A percentile compares a stretch with the other conserved stretches of the same genome.
phyloP scores from a whole-genome alignment of 2,888 invertebrate species.

The Salpingus planirostris region DNA sequence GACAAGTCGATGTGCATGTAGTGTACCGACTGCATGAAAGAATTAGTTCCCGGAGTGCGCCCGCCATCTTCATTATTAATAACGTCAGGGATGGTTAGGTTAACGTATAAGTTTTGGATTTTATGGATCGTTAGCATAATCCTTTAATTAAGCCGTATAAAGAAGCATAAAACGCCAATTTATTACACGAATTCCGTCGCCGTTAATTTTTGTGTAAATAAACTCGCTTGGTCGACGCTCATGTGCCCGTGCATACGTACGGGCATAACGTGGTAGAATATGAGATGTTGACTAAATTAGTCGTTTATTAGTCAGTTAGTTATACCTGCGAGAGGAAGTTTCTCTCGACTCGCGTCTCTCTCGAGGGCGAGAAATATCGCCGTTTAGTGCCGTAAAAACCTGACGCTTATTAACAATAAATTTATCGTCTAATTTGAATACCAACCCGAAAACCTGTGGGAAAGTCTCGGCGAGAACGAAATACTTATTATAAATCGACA shows the following conservation, averaged over 20 bases:
- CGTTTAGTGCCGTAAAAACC: conserved; percentile 14
- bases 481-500: conserved; percentile 5
- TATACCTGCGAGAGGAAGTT: too few species aligned
- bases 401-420: conserved; percentile 16
- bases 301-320: conserved; percentile 15
- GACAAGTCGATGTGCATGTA: too few species aligned
- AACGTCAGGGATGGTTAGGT: too few species aligned
- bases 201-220: conserved; percentile 17
- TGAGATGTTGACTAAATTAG: conserved; percentile 17
- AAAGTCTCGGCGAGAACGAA: not conserved
- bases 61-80: too few species aligned
- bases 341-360: too few species aligned
- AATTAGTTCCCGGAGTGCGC: too few species aligned
- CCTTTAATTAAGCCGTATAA: conserved; percentile 18
- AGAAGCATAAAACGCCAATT: conserved; percentile 17
- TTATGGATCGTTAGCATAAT: conserved; percentile 16
- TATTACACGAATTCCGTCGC: conserved; percentile 16
- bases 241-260: too few species aligned
- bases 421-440: conserved; percentile 16
- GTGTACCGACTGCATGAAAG: too few species aligned
- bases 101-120: too few species aligned
- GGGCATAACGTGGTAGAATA: too few species aligned
- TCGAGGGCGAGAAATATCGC: conserved; percentile 16
- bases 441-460: conserved; percentile 8
- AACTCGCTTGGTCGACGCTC: too few species aligned